Evolutionary conservation across 2,797 vertebrate genomes (phyloP).

Genomic region (Syncerus caffer): DNA sequence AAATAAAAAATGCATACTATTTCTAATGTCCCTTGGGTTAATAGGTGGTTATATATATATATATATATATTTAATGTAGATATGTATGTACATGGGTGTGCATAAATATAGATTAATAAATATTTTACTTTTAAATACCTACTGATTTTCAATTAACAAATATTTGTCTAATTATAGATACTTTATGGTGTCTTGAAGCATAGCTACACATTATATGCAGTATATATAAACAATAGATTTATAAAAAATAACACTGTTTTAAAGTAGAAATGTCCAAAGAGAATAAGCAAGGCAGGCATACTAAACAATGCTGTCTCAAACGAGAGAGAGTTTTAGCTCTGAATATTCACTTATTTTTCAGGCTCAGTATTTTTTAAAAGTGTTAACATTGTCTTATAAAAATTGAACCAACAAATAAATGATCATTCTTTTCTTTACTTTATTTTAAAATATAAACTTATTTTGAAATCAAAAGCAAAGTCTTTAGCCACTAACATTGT

Average conservation of each 20-base stretch:
- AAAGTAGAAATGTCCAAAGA: background rate
- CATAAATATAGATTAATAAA: background rate
- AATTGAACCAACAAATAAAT: background rate
- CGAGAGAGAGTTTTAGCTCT: background rate
- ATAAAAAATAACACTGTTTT: slow-evolving; percentile 3
- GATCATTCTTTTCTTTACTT: background rate
- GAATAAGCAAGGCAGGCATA: background rate
- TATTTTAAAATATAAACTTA: background rate
- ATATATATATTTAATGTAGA: background rate
- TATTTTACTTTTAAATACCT: background rate
- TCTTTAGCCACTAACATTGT: background rate
- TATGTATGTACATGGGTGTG: background rate
- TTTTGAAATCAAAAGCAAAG: slow-evolving; percentile 26
- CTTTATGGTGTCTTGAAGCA: background rate
- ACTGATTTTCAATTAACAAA: slow-evolving; percentile 27
- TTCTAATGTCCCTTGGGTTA: background rate
- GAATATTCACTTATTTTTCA: background rate
- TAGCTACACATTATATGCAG: background rate
- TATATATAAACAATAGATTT: background rate
- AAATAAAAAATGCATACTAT: background rate
- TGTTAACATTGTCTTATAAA: background rate
- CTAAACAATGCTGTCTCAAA: background rate
- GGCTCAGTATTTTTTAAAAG: background rate
- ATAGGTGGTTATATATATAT: background rate
- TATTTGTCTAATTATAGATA: background rate